Base-by-base conservation (phyloP, 2,797 vertebrate species). In the Catharus ustulatus region DNA sequence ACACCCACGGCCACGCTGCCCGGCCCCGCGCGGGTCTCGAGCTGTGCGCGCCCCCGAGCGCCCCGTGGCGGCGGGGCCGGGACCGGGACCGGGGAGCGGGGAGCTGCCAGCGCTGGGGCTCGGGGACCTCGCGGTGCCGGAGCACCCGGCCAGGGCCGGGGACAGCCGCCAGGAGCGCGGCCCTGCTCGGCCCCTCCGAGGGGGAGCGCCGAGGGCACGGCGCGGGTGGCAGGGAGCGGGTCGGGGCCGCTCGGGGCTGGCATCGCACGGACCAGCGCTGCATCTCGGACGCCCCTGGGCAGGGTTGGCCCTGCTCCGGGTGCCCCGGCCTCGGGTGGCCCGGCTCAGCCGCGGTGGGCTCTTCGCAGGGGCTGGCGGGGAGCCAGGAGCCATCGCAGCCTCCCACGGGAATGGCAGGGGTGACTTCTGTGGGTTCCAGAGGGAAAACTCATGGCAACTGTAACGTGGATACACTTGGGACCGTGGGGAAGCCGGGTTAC, bases 391-490 rank as follows among this genome's bases (percentile, higher is more conserved):
- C 63, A 5, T 12, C 19, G 71, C 36, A 18, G 49, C 43, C 2
- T 19, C 71, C 30, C 42, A 0, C 13, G 36, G 71, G 11, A 5
- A 12, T 22, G 64, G 7, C 54, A 18, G 3, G 20, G 19, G 17
- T 24, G 27, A 15, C 51, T 45, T 18, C 11, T 4, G 49, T 12
- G 11, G 4, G 45, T 7, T 59, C 40, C 24, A 1, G 30, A 29
- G 40, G 1, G 29, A 13, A 40, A 29, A 16, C 32, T 19, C 34
- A 9, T 11, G 20, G 38, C 20, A 6, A 45, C n/a, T 1, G 40
- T 15, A 10, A 5, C 11, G 34, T 6, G 6, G 27, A 1, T 12
- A 1, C 5, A 0, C 34, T 19, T 4, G 2, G 5, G 13, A 2
- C 19, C 54, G 0, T 4, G 23, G 5, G 19, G 34, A 27, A 45